Conservation (phyloP, 2,888 invertebrate species). For the Himalopsyche kuldschensis region DNA sequence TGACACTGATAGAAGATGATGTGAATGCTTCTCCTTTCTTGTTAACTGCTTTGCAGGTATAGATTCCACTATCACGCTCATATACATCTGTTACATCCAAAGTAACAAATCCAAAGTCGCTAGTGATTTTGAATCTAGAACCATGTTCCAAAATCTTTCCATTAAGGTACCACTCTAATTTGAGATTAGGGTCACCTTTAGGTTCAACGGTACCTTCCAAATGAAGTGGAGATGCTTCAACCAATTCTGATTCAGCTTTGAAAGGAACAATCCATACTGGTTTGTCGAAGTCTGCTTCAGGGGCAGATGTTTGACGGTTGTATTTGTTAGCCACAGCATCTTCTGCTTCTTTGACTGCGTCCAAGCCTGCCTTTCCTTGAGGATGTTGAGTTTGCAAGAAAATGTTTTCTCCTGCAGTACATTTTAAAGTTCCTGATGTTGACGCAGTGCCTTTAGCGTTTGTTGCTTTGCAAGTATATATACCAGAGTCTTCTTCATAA, state of each 20-base stretch:
- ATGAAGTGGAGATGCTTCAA: slow-evolving; percentile 84
- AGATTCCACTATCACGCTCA: slow-evolving; percentile 91
- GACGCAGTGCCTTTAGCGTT: slow-evolving; percentile 88
- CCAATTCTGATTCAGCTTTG: slow-evolving; percentile 75
- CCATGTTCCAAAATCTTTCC: slow-evolving; percentile 85
- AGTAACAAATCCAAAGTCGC: slow-evolving; percentile 96
- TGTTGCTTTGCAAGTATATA: slow-evolving; percentile 87
- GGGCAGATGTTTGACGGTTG: slow-evolving; percentile 67
- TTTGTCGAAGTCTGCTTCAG: slow-evolving; percentile 78
- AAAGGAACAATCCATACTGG: slow-evolving; percentile 86
- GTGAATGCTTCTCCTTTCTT: slow-evolving; percentile 90
- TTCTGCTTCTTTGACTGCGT: slow-evolving; percentile 88
- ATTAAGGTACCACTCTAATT: slow-evolving; percentile 93
- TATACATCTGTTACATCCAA: slow-evolving; percentile 90
- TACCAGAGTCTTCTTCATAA: slow-evolving; percentile 90
- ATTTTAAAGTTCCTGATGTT: slow-evolving; percentile 85
- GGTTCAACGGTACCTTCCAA: slow-evolving; percentile 95
- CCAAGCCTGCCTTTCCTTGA: slow-evolving; percentile 86
- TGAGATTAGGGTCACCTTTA: slow-evolving; percentile 86
- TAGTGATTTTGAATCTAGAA: slow-evolving; percentile 87
- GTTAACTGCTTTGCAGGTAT: slow-evolving; percentile 89
- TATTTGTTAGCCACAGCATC: slow-evolving; percentile 75
- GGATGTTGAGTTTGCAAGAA: slow-evolving; percentile 93
- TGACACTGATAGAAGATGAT: slow-evolving; percentile 84
- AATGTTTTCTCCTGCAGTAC: slow-evolving; percentile 77